A percentile compares a stretch with the other conserved stretches of the same genome.
These are phyloP conservation scores for Drosophila kikkawai DNA, from an alignment of 1,140 invertebrate genomes.

Conservation along the genomic window DNA sequence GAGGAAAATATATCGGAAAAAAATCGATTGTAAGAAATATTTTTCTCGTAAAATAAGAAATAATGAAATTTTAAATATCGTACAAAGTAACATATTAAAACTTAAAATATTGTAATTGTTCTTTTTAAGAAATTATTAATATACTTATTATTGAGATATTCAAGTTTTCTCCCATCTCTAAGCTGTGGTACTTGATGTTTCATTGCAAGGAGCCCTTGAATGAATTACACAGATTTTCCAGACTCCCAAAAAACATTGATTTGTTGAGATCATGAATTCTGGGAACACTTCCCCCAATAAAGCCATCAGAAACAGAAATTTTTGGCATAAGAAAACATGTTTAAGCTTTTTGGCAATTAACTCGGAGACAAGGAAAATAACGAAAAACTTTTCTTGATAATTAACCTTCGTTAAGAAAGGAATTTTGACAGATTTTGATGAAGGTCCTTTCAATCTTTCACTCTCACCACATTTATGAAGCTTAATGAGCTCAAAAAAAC, in stretches of 20 bases:
- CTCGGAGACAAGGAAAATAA: not conserved
- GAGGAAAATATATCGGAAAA: not conserved
- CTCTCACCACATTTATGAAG: not conserved
- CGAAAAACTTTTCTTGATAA: not conserved
- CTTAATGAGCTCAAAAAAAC: not conserved
- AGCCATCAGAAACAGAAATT: slow-evolving; percentile 1
- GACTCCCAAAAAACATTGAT: slow-evolving; percentile 14
- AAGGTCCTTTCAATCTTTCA: not conserved
- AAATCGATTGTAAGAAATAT: not conserved
- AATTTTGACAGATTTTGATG: slow-evolving; percentile 8
- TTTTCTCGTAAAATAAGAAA: not conserved
- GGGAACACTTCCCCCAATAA: not conserved
- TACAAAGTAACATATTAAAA: no score
- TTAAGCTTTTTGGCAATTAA: slow-evolving; percentile 9
- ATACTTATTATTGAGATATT: no score
- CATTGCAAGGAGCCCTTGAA: slow-evolving; percentile 21
- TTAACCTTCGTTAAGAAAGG: slow-evolving; percentile 1
- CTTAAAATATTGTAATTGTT: no score
- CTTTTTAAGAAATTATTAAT: no score
- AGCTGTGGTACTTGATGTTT: slow-evolving; percentile 3
- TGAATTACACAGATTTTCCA: slow-evolving; percentile 2
- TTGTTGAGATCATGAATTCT: slow-evolving; percentile 26
- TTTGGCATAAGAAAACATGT: slow-evolving; percentile 4
- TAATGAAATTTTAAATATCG: no score
- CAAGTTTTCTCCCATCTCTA: not conserved